These are phyloP conservation scores for Trimorus sp. DNA, from an alignment of 2,888 invertebrate species.

Conservation along the genomic window DNA sequence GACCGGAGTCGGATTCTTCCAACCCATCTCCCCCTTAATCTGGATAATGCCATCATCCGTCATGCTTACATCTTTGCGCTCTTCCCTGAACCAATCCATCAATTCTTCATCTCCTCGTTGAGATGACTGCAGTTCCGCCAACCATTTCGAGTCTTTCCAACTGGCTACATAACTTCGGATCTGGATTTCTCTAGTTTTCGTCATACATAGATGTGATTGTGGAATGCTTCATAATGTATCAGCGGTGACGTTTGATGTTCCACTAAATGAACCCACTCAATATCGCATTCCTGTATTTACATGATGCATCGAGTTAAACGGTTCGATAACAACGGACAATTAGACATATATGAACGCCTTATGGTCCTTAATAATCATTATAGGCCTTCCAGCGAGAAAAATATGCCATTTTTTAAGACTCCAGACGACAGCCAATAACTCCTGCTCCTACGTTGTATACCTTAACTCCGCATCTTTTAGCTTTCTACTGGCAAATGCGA, in stretches of 20 bases:
- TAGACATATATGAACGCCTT: background rate
- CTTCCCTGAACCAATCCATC: no score
- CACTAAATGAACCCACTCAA: background rate
- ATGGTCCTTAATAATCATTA: background rate
- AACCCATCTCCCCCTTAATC: constrained; percentile 4
- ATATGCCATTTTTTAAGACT: background rate
- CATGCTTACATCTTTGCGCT: background rate
- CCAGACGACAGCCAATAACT: background rate
- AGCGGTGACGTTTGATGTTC: background rate
- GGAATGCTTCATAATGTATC: background rate
- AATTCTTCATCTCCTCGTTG: no score
- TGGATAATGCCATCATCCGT: no score
- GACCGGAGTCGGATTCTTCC: background rate
- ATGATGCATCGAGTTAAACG: background rate
- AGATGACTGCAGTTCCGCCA: background rate
- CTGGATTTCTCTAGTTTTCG: background rate
- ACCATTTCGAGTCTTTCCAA: background rate
- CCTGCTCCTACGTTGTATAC: background rate
- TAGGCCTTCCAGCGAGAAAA: background rate
- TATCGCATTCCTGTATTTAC: background rate
- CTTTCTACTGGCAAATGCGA: background rate
- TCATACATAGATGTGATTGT: no score
- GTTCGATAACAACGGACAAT: background rate
- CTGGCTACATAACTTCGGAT: background rate
- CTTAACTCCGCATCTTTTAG: background rate